Evolutionary conservation across 2,797 vertebrate species (phyloP).

Genomic region (Gobionotothen gibberifrons): DNA sequence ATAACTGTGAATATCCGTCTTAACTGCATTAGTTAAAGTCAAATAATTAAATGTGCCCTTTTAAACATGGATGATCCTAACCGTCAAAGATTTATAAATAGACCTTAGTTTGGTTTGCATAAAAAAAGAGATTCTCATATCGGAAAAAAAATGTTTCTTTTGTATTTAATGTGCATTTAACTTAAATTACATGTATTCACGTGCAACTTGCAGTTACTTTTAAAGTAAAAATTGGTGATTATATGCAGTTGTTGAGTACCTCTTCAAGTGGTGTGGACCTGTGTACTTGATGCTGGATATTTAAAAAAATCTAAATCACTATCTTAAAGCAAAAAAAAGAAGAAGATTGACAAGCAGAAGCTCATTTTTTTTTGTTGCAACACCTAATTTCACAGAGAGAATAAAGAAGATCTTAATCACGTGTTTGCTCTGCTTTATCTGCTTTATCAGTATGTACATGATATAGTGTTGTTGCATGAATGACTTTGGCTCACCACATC

Average conservation of each 20-base stretch:
- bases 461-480: slow-evolving; percentile 57
- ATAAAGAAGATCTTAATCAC: slow-evolving; percentile 41
- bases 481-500: slow-evolving; percentile 60
- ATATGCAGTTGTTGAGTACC: slow-evolving; percentile 1
- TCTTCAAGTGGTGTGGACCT: slow-evolving; percentile 22
- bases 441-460: slow-evolving; percentile 49
- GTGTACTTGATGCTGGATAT: not conserved
- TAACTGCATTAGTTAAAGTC: slow-evolving; percentile 75
- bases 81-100: slow-evolving; percentile 3
- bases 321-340: not conserved
- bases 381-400: slow-evolving; percentile 1
- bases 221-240: not conserved
- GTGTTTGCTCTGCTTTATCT: slow-evolving; percentile 53
- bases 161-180: not conserved
- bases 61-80: slow-evolving; percentile 30
- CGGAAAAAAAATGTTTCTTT: not conserved
- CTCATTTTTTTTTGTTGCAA: slow-evolving; percentile 3
- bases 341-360: not conserved
- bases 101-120: not conserved
- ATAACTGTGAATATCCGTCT: slow-evolving; percentile 73
- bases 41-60: slow-evolving; percentile 75
- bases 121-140: not conserved
- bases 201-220: not conserved
- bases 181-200: not conserved
- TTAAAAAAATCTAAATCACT: slow-evolving; percentile 11